Percentiles rank a stretch among this genome's conserved stretches.
Conservation (phyloP, 1,140 invertebrate genomes). For the Anastatus disparis region DNA sequence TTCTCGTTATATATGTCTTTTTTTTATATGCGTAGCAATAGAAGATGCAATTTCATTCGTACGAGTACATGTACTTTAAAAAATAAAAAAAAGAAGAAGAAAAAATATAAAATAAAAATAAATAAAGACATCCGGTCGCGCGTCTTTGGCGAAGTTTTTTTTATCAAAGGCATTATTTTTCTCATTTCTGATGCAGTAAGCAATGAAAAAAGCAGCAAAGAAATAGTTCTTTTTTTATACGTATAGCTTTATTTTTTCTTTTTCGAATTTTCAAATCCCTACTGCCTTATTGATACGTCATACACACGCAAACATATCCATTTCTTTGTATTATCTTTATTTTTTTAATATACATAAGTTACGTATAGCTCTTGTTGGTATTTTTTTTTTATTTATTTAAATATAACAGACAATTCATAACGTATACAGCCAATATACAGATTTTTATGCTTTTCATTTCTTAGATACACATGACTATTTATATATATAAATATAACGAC, state of each 20-base stretch:
- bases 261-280: neutral
- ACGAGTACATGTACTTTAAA: neutral
- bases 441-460: constrained; percentile 37
- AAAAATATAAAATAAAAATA: neutral
- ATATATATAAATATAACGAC: constrained; percentile 54
- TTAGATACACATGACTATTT: constrained; percentile 47
- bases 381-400: no score
- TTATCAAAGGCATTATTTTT: constrained; percentile 12
- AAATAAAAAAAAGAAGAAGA: neutral
- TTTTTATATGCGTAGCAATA: no score
- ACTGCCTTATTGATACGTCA: neutral
- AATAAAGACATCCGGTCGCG: neutral
- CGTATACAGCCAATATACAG: constrained; percentile 53
- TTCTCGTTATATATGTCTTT: no score
- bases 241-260: neutral
- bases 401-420: constrained; percentile 52
- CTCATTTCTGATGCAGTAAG: constrained; percentile 7
- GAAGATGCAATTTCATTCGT: no score
- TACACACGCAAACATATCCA: neutral
- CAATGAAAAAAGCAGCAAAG: constrained; percentile 1
- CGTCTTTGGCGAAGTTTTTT: constrained; percentile 1
- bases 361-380: neutral
- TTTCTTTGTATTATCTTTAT: neutral
- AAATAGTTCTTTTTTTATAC: no score
- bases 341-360: constrained; percentile 2